A percentile compares a stretch with the other conserved stretches of the same genome.
Conservation (phyloP, 1,140 invertebrate genomes). For the Heliconius himera region DNA sequence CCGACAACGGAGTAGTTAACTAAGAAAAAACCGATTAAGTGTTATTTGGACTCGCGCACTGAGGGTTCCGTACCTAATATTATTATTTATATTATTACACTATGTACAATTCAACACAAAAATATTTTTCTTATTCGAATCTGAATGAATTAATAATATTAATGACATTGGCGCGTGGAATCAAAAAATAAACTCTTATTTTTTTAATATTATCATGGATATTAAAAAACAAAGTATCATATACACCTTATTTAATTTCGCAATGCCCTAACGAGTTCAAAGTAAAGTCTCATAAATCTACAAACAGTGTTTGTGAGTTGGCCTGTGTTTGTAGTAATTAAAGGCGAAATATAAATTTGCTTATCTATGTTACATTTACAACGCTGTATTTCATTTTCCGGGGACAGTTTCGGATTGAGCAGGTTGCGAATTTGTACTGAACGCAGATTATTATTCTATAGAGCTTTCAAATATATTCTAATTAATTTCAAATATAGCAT, state of each 20-base stretch:
- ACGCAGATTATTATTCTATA: background rate
- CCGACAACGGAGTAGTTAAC: too few relatives aligned
- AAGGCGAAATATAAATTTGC: constrained; percentile 23
- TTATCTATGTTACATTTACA: constrained; percentile 16
- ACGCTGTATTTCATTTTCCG: constrained; percentile 18
- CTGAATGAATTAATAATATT: too few relatives aligned
- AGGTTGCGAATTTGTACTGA: background rate
- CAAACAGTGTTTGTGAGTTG: background rate
- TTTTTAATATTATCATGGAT: too few relatives aligned
- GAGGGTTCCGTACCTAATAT: too few relatives aligned
- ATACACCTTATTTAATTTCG: background rate
- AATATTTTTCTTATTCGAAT: too few relatives aligned
- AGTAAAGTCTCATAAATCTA: constrained; percentile 16
- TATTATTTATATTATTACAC: too few relatives aligned
- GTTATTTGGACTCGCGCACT: too few relatives aligned
- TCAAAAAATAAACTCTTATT: too few relatives aligned
- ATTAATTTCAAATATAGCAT: too few relatives aligned
- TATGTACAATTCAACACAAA: too few relatives aligned
- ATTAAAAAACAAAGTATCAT: background rate
- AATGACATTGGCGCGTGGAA: too few relatives aligned
- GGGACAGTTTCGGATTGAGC: background rate
- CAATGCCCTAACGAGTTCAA: background rate
- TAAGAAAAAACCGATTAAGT: too few relatives aligned
- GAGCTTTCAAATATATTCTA: background rate
- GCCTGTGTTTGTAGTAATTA: constrained; percentile 19